Percentiles rank a stretch among this genome's conserved stretches.
These are phyloP conservation scores for Synanthedon myopaeformis DNA, from an alignment of 2,888 invertebrate genomes.

Conservation along the genomic window DNA sequence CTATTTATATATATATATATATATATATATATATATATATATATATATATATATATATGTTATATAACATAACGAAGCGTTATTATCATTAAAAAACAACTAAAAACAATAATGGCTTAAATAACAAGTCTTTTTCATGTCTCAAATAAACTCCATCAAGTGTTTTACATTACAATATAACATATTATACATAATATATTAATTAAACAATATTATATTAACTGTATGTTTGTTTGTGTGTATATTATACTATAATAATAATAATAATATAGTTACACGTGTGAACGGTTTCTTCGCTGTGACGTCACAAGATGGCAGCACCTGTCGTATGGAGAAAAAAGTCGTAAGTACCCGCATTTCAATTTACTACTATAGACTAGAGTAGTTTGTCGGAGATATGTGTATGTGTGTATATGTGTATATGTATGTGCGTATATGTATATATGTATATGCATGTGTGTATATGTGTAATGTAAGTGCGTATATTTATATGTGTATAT, in stretches of 20 bases:
- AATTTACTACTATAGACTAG: too few species aligned
- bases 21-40: not conserved
- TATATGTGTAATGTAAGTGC: too few species aligned
- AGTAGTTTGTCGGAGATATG: too few species aligned
- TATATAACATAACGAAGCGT: not conserved
- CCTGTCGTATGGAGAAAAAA: slow-evolving; percentile 10
- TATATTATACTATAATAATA: slow-evolving; percentile 10
- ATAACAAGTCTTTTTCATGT: not conserved
- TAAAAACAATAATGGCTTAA: not conserved
- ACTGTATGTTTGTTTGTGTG: not conserved
- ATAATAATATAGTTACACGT: slow-evolving; percentile 8
- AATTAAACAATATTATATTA: too few species aligned
- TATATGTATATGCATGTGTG: too few species aligned
- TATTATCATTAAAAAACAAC: not conserved
- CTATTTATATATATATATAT: not conserved
- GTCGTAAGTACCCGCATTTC: not conserved
- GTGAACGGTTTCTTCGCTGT: slow-evolving; percentile 11
- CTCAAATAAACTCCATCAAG: not conserved
- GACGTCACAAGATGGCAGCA: slow-evolving; percentile 13
- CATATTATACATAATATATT: too few species aligned
- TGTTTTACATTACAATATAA: not conserved
- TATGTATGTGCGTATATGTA: too few species aligned
- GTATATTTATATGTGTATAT: too few species aligned
- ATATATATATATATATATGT: not conserved
- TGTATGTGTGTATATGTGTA: too few species aligned